These are phyloP conservation scores for Liparis tanakae DNA, from an alignment of 2,797 vertebrate genomes.

Conservation along the genomic window DNA sequence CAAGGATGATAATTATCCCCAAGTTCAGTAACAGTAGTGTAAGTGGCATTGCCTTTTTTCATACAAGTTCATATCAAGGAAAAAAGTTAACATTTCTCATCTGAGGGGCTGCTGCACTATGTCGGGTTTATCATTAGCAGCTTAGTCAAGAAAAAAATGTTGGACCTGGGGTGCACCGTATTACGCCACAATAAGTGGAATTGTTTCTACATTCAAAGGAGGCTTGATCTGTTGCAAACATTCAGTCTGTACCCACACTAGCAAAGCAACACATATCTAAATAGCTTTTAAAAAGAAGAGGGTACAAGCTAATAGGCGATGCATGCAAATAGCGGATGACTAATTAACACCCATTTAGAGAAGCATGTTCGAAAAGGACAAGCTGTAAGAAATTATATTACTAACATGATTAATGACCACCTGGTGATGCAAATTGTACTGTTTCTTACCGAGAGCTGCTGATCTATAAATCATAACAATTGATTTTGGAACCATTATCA, in stretches of 20 bases:
- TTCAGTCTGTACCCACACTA: background rate
- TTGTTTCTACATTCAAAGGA: slow-evolving; percentile 23
- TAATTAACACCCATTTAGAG: slow-evolving; percentile 9
- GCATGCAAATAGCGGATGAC: background rate
- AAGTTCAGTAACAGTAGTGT: slow-evolving; percentile 66
- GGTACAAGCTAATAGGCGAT: background rate
- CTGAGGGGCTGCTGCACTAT: slow-evolving; percentile 13
- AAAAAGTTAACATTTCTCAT: slow-evolving; percentile 55
- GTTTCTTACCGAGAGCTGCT: background rate
- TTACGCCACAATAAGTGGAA: slow-evolving; percentile 9
- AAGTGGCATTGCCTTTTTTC: slow-evolving; percentile 64
- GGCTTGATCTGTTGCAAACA: slow-evolving; percentile 17
- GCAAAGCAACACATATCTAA: slow-evolving; percentile 2
- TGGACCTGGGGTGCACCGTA: slow-evolving; percentile 24
- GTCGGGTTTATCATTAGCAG: slow-evolving; percentile 41
- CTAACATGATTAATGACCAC: background rate
- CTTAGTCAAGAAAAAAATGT: slow-evolving; percentile 30
- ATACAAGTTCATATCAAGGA: slow-evolving; percentile 53
- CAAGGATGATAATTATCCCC: slow-evolving; percentile 72
- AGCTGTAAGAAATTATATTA: background rate
- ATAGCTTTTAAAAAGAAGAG: slow-evolving; percentile 10
- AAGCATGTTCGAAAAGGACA: background rate
- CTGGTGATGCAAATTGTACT: background rate
- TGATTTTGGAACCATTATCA: background rate
- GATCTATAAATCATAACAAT: slow-evolving; percentile 5